These are phyloP conservation scores for Limosa lapponica DNA, from an alignment of 2,797 vertebrate species.

Conservation along the genomic window DNA sequence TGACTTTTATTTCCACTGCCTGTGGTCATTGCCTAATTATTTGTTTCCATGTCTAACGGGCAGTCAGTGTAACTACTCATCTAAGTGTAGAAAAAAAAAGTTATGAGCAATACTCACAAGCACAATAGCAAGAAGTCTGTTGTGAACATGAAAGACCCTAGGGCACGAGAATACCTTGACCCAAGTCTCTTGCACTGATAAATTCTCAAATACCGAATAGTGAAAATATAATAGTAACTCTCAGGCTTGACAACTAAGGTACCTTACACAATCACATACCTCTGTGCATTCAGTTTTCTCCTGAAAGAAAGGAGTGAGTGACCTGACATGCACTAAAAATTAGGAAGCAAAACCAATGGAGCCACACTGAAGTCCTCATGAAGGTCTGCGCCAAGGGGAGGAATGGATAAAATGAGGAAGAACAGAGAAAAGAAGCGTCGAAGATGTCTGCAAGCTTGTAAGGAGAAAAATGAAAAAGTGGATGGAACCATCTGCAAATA, in stretches of 20 bases:
- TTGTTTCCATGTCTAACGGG: background rate
- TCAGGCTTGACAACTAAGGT: background rate
- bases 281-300: background rate
- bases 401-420: background rate
- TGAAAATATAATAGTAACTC: background rate
- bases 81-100: background rate
- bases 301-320: background rate
- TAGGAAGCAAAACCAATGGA: background rate
- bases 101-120: background rate
- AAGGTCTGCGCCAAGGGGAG: background rate
- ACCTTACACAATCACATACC: rapidly evolving
- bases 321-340: background rate
- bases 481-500: background rate
- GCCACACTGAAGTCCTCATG: background rate
- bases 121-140: background rate
- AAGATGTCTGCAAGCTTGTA: background rate
- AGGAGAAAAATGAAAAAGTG: background rate
- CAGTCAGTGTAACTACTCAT: background rate
- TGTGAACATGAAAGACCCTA: background rate
- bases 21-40: background rate
- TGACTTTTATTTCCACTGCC: background rate
- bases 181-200: background rate
- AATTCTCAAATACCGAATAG: background rate
- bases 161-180: background rate
- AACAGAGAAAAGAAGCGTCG: background rate